Evolutionary conservation across 2,113 vertebrate species (phyloP).

Genomic region (Paratilapia polleni): DNA sequence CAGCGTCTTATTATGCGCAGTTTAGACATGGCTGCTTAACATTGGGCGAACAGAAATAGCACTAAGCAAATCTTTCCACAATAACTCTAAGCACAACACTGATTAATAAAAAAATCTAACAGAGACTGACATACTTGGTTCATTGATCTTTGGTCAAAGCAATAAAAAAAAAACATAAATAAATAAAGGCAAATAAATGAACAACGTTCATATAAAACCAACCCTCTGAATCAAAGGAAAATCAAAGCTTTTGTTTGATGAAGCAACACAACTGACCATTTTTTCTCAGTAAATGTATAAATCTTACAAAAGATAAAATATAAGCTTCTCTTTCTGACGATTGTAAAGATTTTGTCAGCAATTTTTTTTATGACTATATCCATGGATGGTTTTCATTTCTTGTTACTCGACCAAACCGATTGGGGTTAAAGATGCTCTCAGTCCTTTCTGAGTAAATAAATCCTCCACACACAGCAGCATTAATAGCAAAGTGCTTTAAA

Average conservation of each 20-base stretch:
- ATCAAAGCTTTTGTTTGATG: conserved; percentile 9
- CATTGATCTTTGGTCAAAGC: conserved; percentile 15
- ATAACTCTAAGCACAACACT: conserved; percentile 16
- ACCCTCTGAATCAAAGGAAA: conserved; percentile 1
- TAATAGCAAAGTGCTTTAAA: too few species aligned
- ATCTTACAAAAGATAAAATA: background rate
- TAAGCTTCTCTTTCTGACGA: background rate
- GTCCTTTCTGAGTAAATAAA: too few species aligned
- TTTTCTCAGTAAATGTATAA: background rate
- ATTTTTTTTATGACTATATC: background rate
- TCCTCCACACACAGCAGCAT: too few species aligned
- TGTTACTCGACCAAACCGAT: too few species aligned
- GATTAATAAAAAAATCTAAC: background rate
- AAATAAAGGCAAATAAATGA: conserved; percentile 14
- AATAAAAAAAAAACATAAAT: background rate
- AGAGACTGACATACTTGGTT: background rate
- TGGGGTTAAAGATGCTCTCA: background rate
- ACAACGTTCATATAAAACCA: background rate
- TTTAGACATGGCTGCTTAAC: conserved; percentile 38
- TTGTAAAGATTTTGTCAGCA: background rate
- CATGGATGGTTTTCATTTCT: too few species aligned
- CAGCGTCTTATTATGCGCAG: background rate
- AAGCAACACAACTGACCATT: background rate
- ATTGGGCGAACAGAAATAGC: background rate
- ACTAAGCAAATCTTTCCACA: background rate